Conservation (phyloP, 2,113 vertebrate genomes). For the Calidris pugnax region DNA sequence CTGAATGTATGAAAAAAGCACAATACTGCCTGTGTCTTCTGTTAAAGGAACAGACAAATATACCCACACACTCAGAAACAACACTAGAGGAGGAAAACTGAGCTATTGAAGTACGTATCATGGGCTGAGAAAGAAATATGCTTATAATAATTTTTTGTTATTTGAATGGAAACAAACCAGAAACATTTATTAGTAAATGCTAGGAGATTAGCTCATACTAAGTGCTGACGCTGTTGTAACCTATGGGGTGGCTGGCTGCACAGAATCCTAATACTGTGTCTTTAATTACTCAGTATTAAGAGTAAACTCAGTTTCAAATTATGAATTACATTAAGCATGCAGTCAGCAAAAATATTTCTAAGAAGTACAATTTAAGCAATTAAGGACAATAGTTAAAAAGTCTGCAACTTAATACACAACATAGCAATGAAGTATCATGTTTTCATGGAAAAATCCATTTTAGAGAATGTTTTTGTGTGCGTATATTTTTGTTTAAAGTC, state of each 20-base stretch:
- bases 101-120: background rate
- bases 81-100: background rate
- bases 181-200: background rate
- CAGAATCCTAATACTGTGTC: background rate
- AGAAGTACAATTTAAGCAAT: background rate
- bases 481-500: background rate
- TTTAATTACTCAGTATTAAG: background rate
- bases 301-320: background rate
- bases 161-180: background rate
- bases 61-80: background rate
- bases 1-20: background rate
- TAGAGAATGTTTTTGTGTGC: background rate
- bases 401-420: background rate
- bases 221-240: background rate
- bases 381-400: background rate
- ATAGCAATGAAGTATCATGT: background rate
- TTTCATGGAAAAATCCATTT: background rate
- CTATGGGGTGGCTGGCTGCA: background rate
- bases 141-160: no score
- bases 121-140: background rate
- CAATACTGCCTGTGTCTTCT: background rate
- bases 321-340: background rate
- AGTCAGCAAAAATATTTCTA: background rate
- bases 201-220: background rate
- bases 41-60: background rate